These are phyloP conservation scores for Ictidomys tridecemlineatus DNA, from an alignment of 2,113 vertebrate genomes.

Conservation along the genomic window DNA sequence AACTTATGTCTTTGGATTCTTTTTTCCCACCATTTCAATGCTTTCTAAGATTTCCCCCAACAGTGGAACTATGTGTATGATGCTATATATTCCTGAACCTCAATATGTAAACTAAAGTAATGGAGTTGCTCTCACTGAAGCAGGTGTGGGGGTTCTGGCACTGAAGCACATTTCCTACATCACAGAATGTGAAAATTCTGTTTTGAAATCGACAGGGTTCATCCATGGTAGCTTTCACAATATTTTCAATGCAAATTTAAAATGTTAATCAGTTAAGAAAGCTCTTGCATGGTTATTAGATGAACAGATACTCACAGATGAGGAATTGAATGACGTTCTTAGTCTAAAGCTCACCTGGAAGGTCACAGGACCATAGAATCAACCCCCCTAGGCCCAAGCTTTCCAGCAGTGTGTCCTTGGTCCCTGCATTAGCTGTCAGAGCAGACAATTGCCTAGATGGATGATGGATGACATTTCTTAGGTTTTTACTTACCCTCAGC, in stretches of 20 bases:
- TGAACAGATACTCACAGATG: background rate
- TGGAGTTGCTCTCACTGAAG: background rate
- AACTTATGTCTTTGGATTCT: background rate
- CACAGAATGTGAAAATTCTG: background rate
- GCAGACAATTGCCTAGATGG: conserved; percentile 65
- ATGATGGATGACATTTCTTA: conserved; percentile 69
- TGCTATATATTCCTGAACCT: background rate
- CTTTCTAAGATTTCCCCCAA: background rate
- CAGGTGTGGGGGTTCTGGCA: background rate
- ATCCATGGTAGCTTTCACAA: background rate
- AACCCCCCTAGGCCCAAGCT: background rate
- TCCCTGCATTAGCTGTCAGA: conserved; percentile 55
- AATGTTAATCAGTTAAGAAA: conserved; percentile 41
- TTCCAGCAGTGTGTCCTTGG: conserved; percentile 55
- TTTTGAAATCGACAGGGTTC: background rate
- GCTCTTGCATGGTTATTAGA: background rate
- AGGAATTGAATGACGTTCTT: background rate
- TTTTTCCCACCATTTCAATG: background rate
- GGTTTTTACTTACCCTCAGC: conserved; percentile 71
- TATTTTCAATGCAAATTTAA: conserved; percentile 35
- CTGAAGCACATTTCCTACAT: background rate
- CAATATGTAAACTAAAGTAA: background rate
- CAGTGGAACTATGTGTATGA: background rate
- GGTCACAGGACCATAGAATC: background rate
- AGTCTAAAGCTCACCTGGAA: conserved; percentile 36